These are phyloP conservation scores for Orius laevigatus DNA, from an alignment of 1,140 invertebrate species.

Conservation along the genomic window DNA sequence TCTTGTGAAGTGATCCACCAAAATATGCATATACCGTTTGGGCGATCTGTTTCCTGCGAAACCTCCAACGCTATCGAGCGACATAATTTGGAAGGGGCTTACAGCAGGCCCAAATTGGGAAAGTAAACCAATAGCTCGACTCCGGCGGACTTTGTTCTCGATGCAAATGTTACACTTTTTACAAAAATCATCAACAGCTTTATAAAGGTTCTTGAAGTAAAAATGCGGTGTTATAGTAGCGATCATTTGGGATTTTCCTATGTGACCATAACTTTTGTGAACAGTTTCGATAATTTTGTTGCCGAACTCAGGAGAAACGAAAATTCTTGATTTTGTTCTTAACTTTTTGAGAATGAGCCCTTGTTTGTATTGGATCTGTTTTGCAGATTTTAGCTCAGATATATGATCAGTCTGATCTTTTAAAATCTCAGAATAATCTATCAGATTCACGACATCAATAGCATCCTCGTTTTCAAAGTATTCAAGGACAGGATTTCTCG, in stretches of 20 bases:
- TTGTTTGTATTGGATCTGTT: conserved; percentile 6
- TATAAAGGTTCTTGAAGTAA: conserved; percentile 11
- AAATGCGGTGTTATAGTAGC: conserved; percentile 10
- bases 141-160: conserved; percentile 13
- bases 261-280: conserved; percentile 12
- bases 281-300: conserved; percentile 6
- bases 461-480: conserved; percentile 6
- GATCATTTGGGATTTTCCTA: conserved; percentile 3
- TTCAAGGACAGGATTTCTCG: conserved; percentile 8
- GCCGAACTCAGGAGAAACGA: conserved; percentile 6
- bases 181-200: conserved; percentile 11
- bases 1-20: conserved; percentile 20
- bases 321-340: conserved; percentile 12
- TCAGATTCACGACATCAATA: neutral
- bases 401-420: conserved; percentile 1
- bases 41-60: conserved; percentile 18
- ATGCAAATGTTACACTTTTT: conserved; percentile 12
- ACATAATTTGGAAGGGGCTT: conserved; percentile 26
- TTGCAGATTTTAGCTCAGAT: conserved; percentile 6
- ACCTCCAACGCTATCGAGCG: conserved; percentile 23
- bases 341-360: conserved; percentile 8
- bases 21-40: conserved; percentile 21
- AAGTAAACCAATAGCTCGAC: conserved; percentile 19
- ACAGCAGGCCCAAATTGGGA: conserved; percentile 24
- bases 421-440: conserved; percentile 2